Base-by-base conservation (phyloP, 2,113 vertebrate species). In the Mustela nigripes region DNA sequence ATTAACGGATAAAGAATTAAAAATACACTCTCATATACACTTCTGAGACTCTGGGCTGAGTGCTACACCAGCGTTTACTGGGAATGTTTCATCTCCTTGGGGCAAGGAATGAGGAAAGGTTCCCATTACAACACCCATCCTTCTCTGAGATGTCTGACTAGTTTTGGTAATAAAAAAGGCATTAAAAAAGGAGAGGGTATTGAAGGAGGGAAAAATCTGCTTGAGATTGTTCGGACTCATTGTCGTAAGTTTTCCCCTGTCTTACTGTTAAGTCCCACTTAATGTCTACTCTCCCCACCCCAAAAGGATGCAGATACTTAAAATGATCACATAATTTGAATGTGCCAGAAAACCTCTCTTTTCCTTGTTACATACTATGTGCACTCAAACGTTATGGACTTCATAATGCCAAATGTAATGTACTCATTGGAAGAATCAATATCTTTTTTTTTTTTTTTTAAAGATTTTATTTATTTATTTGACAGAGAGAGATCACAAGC, bases 311-410 rank as follows among this genome's bases (percentile, higher is more conserved):
- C 6, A 69, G 26, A 28, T 11, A 87, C 58, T 74, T 62, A 93
- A 92, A 95, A 91, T 91, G 33, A 91, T 56, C 21, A 85, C 33
- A 16, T 67, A 84, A 91, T 22, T n/a, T 92, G n/a, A 84, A 80
- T 5, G 4, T 89, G 60, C 7, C 90, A 92, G 26, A 89, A 96
- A 97, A 53, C 22, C 63, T 26, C 63, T 50, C 11, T 48, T 80
- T 87, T 74, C 50, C 28, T 85, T 74, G 62, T 65, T 76, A 88
- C 24, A 86, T 67, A 67, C 21, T 65, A 83, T 15, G 24, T 42
- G 67, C 14, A 50, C 31, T 84, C 62, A 90, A 82, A 79, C 28
- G 50, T 15, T 76, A 93, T 63, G 7, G 33, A 62, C 58, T 85
- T 92, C 65, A 39, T 50, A 88, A 45, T 69, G 71, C n/a, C 36